Evolutionary conservation across 2,888 invertebrate genomes (phyloP), one percentile per base, ranked within the genome.

Genomic region (Aleiodes alternator): DNA sequence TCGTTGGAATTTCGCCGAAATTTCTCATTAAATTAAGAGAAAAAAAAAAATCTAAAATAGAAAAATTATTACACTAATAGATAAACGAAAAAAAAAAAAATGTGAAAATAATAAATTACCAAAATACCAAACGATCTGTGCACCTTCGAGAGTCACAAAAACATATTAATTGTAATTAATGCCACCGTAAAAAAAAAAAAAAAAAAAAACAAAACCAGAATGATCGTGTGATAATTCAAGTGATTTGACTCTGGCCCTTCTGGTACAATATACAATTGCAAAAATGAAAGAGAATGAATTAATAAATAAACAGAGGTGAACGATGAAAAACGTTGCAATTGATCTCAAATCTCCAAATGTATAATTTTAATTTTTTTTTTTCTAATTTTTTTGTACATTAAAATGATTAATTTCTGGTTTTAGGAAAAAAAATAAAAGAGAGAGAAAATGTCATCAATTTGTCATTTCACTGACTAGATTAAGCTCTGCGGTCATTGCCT

Each of bases 211-310:
- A 43, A 16, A 34, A 64, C 84, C 84, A 84, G 85, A 86, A 83
- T 83, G 86, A 85, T 84, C 81, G 87, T 87, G 88, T 89, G 88
- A 89, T 88, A 87, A 87, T 86, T 85, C 84, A 86, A 87, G 86
- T 87, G 86, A 88, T 86, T 87, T 85, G 88, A 88, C 84, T 84
- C 86, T 29, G 85, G 82, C 86, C 86, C 85, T 85, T 84, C 84
- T 83, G 77, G 81, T 80, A 79, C 69, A 23, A 23, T 51, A 70
- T 66, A 53, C 72, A 11, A 78, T 56, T 75, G 43, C 34, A 69
- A 43, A 53, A 53, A 53, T 53, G 38, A 70, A 64, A 14, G 53
- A 73, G 16, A 57, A 64, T 34, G 34, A 69, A 55, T 31, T n/a
- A 69, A 53, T 50, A 23, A 72, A 61, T 34, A 53, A 34, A 61